These are phyloP conservation scores for Ellobium chinense DNA, from an alignment of 2,888 invertebrate genomes.

Conservation along the genomic window DNA sequence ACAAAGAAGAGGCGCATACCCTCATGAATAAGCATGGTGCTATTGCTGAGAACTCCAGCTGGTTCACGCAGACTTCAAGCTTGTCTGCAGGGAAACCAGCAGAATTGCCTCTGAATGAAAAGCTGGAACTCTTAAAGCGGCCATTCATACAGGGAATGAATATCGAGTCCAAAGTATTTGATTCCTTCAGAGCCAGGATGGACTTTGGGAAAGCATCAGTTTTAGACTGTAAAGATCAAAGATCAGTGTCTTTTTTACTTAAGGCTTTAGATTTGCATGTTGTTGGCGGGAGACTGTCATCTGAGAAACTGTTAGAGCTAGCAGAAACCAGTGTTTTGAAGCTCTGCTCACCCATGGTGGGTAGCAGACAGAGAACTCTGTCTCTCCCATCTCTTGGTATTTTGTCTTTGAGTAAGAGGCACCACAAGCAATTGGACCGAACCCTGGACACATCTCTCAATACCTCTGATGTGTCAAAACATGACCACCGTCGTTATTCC, in stretches of 20 bases:
- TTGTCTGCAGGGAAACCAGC: no score
- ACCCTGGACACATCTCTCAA: not conserved
- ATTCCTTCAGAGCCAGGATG: no score
- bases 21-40: no score
- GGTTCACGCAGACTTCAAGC: no score
- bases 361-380: not conserved
- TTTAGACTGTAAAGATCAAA: no score
- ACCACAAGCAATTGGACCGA: not conserved
- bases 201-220: no score
- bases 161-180: no score
- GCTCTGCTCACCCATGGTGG: not conserved
- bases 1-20: no score
- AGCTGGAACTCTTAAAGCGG: not conserved
- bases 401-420: not conserved
- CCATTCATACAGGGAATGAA: slow-evolving; percentile 10
- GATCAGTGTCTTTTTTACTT: not conserved
- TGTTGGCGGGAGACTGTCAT: slow-evolving; percentile 3
- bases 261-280: slow-evolving; percentile 30
- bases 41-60: no score
- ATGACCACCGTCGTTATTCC: slow-evolving; percentile 36
- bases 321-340: not conserved
- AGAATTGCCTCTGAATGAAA: not conserved
- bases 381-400: not conserved
- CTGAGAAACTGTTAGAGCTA: not conserved
- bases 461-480: slow-evolving; percentile 4